Base-by-base conservation (phyloP, 2,797 vertebrate genomes). In the Benthosema pterotum region DNA sequence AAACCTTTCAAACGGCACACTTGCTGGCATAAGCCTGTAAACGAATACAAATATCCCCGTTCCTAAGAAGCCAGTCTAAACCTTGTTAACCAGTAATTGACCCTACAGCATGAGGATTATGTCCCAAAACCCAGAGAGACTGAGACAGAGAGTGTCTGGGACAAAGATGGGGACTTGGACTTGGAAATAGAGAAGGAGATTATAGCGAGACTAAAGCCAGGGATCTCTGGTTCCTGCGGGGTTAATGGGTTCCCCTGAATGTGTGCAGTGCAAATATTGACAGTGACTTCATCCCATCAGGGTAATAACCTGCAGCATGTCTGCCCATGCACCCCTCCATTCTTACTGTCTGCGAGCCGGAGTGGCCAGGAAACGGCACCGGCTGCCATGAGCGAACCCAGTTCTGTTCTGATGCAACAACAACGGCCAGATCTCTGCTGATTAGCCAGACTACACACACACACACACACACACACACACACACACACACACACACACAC, bases 191-290 rank as follows among this genome's bases (percentile, higher is more conserved):
- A 38, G 42, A 16, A 47, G 42, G 11, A 16, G 4, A 16, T 38
- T 38, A 38, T 38, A 38, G 32, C 8, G 7, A 11, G 8, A 38
- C 32, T 11, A 11, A 38, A 38, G 32, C 32, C 8, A 11, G 51
- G 50, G 43, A 52, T 67, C 67, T 52, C 11, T 8, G 52, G 58
- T 60, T 78, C 54, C 71, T 62, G 75, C 19, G 8, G 55, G 75
- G 84, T 85, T 80, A 87, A 86, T 61, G 80, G 74, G 69, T 74
- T 76, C 69, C 54, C 61, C 52, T 16, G 17, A 82, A 82, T 15
- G 65, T 80, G 71, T 53, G 6, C 51, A 59, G 70, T 75, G 77
- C 82, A 89, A 91, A 88, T 88, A 87, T 86, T 89, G 83, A 90
- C 85, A 73, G 71, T 74, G 74, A 78, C 69, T 77, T 62, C 60